Base-by-base conservation (phyloP, 2,888 invertebrate genomes). In the Drosophila leonis region DNA sequence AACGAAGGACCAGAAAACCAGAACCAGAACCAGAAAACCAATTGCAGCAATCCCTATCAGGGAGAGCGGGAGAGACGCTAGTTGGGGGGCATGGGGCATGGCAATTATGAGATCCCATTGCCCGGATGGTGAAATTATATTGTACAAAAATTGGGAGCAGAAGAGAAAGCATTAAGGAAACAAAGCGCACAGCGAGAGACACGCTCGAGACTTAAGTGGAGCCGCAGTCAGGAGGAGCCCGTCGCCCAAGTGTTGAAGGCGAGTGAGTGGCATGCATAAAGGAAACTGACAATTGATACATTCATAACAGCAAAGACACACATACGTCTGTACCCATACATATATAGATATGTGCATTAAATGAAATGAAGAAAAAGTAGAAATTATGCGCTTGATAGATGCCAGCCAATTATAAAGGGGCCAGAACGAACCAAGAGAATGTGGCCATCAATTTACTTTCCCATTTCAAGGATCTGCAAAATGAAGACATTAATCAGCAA, bases 131-230 rank as follows among this genome's bases (percentile, higher is more conserved):
- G 83, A 78, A 83, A 74, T 83, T 81, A 80, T 65, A 62, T 68
- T 63, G 65, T 48, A 63, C 49, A 57, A 63, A 86, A 65, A 85
- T 86, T 86, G 82, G 74, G 88, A 78, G 68, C 88, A 86, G 74
- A 88, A 88, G 88, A 86, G 85, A 88, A 85, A 85, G 85, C 72
- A 80, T 60, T 68, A 80, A 80, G 80, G 80, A 80, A 70, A 64
- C 75, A 66, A 41, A 54, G 29, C 52, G 52, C 29, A 29, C 56
- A 44, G 62, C 44, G 13, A 57, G 46, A 41, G 55, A 41, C 39
- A 35, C 65, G 37, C 65, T 56, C 46, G 42, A 29, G 62, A 72
- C 55, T 75, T 68, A 75, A 75, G 75, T 75, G 75, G 75, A 54
- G 46, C 78, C 56, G 77, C 78, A 73, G 69, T 69, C 76, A 76